A percentile compares a stretch with the other conserved stretches of the same genome.
Evolutionary conservation across 2,113 vertebrate genomes (phyloP).

Genomic region (Cygnus atratus): DNA sequence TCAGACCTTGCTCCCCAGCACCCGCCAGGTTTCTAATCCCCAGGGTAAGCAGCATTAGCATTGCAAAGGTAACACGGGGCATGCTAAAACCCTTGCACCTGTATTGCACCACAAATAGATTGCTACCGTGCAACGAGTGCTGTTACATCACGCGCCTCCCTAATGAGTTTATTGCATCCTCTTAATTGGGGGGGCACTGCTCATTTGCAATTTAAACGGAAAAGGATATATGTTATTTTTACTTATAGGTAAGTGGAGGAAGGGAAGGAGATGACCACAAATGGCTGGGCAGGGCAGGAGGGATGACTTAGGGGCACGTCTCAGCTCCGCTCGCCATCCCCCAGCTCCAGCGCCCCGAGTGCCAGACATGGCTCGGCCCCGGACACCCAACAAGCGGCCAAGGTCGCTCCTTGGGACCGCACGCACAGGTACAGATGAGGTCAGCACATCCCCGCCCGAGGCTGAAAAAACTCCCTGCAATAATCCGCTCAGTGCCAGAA

Average conservation of each 20-base stretch:
- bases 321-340: not conserved
- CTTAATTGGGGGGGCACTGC: not conserved
- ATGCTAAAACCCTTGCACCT: not conserved
- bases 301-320: not conserved
- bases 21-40: not conserved
- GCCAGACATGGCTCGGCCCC: not conserved
- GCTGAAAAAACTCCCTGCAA: slow-evolving; percentile 7
- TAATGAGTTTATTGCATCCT: not conserved
- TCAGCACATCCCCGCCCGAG: not conserved
- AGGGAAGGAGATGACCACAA: not conserved
- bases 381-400: not conserved
- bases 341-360: not conserved
- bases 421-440: not conserved
- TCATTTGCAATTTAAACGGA: not conserved
- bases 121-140: not conserved
- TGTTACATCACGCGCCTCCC: not conserved
- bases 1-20: not conserved
- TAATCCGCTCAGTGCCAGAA: slow-evolving; percentile 65
- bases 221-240: not conserved
- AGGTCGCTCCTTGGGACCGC: not conserved
- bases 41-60: slow-evolving; percentile 5
- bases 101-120: not conserved
- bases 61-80: not conserved
- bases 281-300: not conserved
- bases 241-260: not conserved